Evolutionary conservation across 2,113 vertebrate genomes (phyloP), one percentile per base, ranked within the genome.

Genomic region (Arizona elegans): DNA sequence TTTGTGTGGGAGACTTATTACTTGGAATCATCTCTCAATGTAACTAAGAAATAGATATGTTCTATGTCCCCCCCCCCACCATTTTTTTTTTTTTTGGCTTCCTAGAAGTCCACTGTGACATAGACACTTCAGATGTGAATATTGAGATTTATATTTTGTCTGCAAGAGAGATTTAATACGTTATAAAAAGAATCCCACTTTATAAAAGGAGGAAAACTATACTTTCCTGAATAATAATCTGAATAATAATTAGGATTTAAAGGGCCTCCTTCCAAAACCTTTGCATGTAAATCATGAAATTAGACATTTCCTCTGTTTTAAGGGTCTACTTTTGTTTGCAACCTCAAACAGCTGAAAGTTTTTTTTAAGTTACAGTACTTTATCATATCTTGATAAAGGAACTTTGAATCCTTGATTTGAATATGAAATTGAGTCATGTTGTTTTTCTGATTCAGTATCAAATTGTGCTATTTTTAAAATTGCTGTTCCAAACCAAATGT

Each of bases 21-120:
- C 38, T 62, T 55, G 17, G 12, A 88, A 53, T 52, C 26, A 87
- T 87, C 11, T 8, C 19, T 58, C 88, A 43, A 55, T 21, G 1
- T 23, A 55, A 85, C 53, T 56, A 56, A 21, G 54, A 85, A 75
- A 26, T 3, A 38, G 11, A 6, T 59, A 47, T 50, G 15, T 38
- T 19, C 59, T 26, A 53, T 75, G 43, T 26, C 5, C 21, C 0
- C 33, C 5, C 5, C 1, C 0, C 9, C 2, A n/a, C n/a, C n/a
- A n/a, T n/a, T 43, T 43, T 17, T 85, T 38, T 85, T 43, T 38
- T 62, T 53, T 53, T 50, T 52, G 0, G 70, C 33, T 43, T 81
- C 33, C 17, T 81, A 43, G 75, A 81, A 81, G 33, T 81, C 33
- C 17, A 43, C 33, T 21, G 8, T 43, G 75, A 81, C 17, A 43